Conservation (phyloP, 2,113 vertebrate species). For the Butorides virescens region DNA sequence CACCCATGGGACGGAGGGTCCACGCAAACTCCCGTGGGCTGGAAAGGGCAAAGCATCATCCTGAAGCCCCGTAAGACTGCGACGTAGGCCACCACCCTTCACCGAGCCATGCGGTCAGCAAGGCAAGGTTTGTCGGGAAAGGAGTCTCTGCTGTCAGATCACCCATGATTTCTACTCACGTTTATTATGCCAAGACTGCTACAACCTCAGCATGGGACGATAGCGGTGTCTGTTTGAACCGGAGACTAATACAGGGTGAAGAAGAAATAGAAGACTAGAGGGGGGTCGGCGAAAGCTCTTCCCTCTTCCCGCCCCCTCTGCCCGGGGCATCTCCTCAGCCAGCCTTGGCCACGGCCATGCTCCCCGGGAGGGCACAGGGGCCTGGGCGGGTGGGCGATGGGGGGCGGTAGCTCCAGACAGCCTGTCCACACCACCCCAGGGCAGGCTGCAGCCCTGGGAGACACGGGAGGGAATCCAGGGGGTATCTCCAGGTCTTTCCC, state of each 20-base stretch:
- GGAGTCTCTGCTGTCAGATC: background rate
- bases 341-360: background rate
- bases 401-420: fast-evolving
- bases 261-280: conserved; percentile 23
- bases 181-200: conserved; percentile 8
- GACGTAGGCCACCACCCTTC: background rate
- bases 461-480: background rate
- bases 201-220: conserved; percentile 39
- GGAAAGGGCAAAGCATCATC: background rate
- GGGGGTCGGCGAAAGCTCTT: background rate
- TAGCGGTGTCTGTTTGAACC: background rate
- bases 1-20: background rate
- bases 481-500: background rate
- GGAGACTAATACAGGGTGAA: background rate
- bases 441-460: background rate
- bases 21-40: fast-evolving
- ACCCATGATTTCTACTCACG: conserved; percentile 6
- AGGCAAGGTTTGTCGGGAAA: background rate
- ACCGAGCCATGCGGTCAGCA: background rate
- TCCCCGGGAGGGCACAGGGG: background rate
- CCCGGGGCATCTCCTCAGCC: background rate
- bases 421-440: background rate
- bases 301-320: conserved; percentile 3
- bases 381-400: background rate
- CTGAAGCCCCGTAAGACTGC: background rate